Percentiles rank a stretch among this genome's conserved stretches.
Conservation (phyloP, 2,797 vertebrate genomes). For the Phoxinus dragarum region DNA sequence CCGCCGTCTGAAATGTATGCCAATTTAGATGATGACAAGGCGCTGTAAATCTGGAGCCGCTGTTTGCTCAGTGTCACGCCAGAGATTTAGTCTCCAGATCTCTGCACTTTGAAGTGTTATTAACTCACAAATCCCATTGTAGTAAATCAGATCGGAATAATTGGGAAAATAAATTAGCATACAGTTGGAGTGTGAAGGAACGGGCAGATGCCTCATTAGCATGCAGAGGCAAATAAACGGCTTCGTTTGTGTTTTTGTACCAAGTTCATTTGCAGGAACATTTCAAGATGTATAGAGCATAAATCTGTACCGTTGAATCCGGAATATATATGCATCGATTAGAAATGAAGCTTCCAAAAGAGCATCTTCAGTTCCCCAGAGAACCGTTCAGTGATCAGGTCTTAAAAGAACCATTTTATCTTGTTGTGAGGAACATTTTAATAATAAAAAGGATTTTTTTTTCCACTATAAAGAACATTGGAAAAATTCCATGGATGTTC, state of each 20-base stretch:
- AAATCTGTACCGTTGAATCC: not conserved
- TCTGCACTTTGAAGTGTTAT: slow-evolving; percentile 64
- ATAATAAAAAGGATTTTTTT: not conserved
- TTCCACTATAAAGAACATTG: too few species aligned
- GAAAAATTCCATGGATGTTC: too few species aligned
- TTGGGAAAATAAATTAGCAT: slow-evolving; percentile 55
- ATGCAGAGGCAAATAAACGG: not conserved
- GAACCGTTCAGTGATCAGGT: not conserved
- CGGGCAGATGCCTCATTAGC: slow-evolving; percentile 38
- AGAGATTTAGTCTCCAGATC: slow-evolving; percentile 56
- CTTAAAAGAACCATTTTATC: not conserved
- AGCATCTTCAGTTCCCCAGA: too few species aligned
- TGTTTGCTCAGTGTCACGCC: slow-evolving; percentile 59
- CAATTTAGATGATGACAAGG: slow-evolving; percentile 63
- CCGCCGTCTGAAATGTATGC: slow-evolving; percentile 57
- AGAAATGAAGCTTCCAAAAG: not conserved
- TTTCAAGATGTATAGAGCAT: not conserved
- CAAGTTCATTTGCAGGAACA: not conserved
- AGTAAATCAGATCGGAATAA: slow-evolving; percentile 64
- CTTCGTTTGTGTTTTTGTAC: not conserved
- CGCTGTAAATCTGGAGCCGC: slow-evolving; percentile 58
- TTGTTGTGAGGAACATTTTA: not conserved
- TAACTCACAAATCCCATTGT: slow-evolving; percentile 57
- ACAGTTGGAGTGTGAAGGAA: slow-evolving; percentile 30
- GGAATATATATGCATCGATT: not conserved